Evolutionary conservation across 2,797 vertebrate species (phyloP).

Genomic region (Fringilla coelebs): DNA sequence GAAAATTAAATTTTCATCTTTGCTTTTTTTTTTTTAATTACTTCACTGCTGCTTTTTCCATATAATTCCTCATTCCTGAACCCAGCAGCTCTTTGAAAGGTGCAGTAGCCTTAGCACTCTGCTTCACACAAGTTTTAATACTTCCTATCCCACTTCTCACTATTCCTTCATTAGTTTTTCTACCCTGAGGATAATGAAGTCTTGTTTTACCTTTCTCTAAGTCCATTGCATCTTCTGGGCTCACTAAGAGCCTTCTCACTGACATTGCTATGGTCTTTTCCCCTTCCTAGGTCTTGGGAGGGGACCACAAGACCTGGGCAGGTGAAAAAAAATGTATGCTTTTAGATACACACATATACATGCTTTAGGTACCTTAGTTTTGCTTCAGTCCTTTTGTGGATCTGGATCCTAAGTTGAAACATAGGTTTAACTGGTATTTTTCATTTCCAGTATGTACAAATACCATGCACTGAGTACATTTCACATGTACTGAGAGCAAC

Average conservation of each 20-base stretch:
- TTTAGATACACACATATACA: slow-evolving; percentile 69
- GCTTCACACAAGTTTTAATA: background rate
- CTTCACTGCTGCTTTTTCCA: background rate
- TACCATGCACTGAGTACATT: slow-evolving; percentile 46
- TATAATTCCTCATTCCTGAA: background rate
- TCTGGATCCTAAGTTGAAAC: slow-evolving; percentile 70
- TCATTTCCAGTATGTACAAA: slow-evolving; percentile 17
- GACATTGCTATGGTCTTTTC: slow-evolving; percentile 65
- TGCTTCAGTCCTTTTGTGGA: slow-evolving; percentile 71
- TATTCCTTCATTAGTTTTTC: background rate
- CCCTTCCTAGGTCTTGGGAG: slow-evolving; percentile 69
- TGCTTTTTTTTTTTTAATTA: background rate
- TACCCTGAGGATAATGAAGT: slow-evolving; percentile 65
- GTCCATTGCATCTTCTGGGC: slow-evolving; percentile 66
- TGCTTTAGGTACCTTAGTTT: slow-evolving; percentile 71
- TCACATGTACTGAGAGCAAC: slow-evolving; percentile 29
- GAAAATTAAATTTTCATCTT: slow-evolving; percentile 55
- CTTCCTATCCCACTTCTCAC: slow-evolving; percentile 27
- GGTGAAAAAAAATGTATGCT: slow-evolving; percentile 69
- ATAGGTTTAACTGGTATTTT: slow-evolving; percentile 69
- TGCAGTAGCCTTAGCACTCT: background rate
- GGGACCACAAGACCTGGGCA: slow-evolving; percentile 66
- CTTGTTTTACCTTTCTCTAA: slow-evolving; percentile 68
- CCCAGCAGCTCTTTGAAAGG: background rate
- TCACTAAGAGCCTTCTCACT: slow-evolving; percentile 67